Conservation (phyloP, 2,113 vertebrate genomes). For the Elephas maximus region DNA sequence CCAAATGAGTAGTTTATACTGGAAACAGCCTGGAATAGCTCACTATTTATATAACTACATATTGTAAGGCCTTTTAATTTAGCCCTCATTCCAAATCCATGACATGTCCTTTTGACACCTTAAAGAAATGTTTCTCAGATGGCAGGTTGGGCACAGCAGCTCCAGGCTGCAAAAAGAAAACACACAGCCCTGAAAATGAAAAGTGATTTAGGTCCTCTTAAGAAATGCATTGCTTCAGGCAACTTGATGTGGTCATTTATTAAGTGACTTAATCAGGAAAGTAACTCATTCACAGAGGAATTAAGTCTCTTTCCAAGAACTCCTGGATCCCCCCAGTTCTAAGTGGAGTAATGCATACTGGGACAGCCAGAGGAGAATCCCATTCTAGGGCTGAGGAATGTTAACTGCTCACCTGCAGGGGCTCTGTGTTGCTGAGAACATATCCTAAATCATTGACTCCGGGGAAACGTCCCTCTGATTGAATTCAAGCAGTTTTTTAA, state of each 20-base stretch:
- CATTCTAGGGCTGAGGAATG: neutral
- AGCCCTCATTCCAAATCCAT: slow-evolving; percentile 89
- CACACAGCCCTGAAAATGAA: slow-evolving; percentile 86
- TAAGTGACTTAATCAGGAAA: slow-evolving; percentile 84
- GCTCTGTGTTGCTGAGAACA: neutral
- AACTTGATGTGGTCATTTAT: slow-evolving; percentile 84
- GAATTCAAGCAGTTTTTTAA: slow-evolving; percentile 33
- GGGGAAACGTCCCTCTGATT: neutral
- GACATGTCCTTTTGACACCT: slow-evolving; percentile 89
- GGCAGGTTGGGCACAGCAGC: slow-evolving; percentile 80
- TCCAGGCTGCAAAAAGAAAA: slow-evolving; percentile 85
- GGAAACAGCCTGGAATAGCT: slow-evolving; percentile 84
- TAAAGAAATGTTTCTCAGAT: slow-evolving; percentile 88
- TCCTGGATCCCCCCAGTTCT: slow-evolving; percentile 20
- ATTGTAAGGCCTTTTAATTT: slow-evolving; percentile 88
- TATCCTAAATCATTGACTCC: neutral
- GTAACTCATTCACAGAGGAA: slow-evolving; percentile 74
- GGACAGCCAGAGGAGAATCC: neutral
- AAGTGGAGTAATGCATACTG: slow-evolving; percentile 11
- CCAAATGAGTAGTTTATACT: slow-evolving; percentile 88
- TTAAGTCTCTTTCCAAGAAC: slow-evolving; percentile 69
- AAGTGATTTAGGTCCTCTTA: slow-evolving; percentile 85
- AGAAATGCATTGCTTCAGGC: slow-evolving; percentile 83
- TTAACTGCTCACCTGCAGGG: neutral
- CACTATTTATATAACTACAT: slow-evolving; percentile 86